A percentile compares a stretch with the other conserved stretches of the same genome.
Conservation (phyloP, 2,797 vertebrate genomes). For the Rallus crepitans region DNA sequence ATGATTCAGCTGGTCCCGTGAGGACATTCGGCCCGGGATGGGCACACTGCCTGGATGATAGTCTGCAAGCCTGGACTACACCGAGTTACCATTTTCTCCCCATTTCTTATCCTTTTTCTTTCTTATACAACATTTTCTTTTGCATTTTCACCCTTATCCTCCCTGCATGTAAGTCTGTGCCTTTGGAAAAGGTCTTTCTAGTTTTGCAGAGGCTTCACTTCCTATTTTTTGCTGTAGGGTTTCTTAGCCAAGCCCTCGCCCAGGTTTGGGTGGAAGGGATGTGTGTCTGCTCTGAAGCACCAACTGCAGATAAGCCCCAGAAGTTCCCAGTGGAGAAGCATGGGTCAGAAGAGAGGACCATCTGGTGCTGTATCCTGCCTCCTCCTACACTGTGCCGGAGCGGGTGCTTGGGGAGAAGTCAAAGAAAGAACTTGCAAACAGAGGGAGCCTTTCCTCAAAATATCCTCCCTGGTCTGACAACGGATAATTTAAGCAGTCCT, state of each 20-base stretch:
- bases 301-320: rapidly evolving
- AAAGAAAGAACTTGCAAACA: not conserved
- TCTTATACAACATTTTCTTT: not conserved
- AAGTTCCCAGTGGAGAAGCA: not conserved
- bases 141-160: not conserved
- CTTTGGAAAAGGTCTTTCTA: not conserved
- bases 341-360: conserved; percentile 29
- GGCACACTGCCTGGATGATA: not conserved
- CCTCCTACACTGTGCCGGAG: not conserved
- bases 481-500: not conserved
- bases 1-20: not conserved
- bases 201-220: not conserved
- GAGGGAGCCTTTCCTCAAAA: not conserved
- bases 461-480: not conserved
- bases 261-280: not conserved
- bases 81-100: not conserved
- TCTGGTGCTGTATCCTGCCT: conserved; percentile 1
- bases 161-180: not conserved
- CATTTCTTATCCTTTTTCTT: not conserved
- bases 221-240: not conserved
- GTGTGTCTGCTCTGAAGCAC: not conserved
- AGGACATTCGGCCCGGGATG: not conserved
- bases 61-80: not conserved
- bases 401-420: not conserved
- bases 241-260: not conserved